These are phyloP conservation scores for Dasyornis broadbenti DNA, from an alignment of 2,113 vertebrate species.

Conservation along the genomic window DNA sequence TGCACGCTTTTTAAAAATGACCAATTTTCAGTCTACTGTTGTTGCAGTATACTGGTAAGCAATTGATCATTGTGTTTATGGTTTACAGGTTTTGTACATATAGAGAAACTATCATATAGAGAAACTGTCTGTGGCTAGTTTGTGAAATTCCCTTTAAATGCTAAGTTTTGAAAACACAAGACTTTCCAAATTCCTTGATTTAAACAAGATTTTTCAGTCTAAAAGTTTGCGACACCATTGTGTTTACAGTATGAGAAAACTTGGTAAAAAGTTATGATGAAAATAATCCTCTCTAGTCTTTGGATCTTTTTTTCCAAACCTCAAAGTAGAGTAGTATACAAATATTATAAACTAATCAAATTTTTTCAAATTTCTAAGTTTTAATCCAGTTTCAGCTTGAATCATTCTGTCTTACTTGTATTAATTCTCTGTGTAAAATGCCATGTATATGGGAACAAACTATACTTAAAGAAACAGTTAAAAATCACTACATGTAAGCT, in stretches of 20 bases:
- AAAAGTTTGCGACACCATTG: not conserved
- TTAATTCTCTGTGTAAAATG: not conserved
- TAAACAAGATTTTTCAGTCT: not conserved
- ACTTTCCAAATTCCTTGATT: not conserved
- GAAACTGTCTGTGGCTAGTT: not conserved
- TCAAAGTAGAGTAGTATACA: not conserved
- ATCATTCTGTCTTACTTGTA: not conserved
- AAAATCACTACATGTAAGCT: not conserved
- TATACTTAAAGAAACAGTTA: not conserved
- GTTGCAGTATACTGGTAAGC: not conserved
- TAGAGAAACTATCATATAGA: not conserved
- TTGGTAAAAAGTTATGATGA: not conserved
- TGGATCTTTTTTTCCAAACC: not conserved
- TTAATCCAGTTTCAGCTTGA: not conserved
- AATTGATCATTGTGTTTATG: not conserved
- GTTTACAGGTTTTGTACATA: not conserved
- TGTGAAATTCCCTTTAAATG: not conserved
- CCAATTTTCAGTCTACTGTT: rapidly evolving
- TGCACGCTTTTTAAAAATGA: not conserved
- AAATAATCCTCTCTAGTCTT: not conserved
- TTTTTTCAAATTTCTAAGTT: not conserved
- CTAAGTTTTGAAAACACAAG: not conserved
- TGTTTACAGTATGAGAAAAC: not conserved
- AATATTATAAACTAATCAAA: not conserved
- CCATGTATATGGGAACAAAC: not conserved